Conservation (phyloP, 2,113 vertebrate species). For the Vimba vimba region DNA sequence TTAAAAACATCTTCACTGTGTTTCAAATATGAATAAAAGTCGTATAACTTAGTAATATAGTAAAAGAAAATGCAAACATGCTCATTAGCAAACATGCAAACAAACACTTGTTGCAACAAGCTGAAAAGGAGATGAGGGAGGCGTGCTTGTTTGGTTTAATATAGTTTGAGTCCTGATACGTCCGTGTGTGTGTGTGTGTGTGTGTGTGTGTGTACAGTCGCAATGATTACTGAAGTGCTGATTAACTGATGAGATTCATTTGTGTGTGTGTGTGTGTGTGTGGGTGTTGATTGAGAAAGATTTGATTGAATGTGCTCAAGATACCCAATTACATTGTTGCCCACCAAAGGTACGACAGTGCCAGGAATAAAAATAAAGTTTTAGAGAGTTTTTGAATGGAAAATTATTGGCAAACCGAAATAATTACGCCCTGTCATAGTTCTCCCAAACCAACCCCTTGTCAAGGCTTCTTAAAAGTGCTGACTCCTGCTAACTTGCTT, state of each 20-base stretch:
- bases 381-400: not conserved
- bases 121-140: not conserved
- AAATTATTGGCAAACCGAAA: not conserved
- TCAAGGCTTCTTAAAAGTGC: slow-evolving; percentile 9
- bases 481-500: not conserved
- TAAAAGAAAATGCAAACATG: not conserved
- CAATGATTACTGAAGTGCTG: slow-evolving; percentile 27
- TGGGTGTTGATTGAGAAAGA: not conserved
- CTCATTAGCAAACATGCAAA: slow-evolving; percentile 15
- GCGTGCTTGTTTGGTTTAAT: not conserved
- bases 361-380: slow-evolving; percentile 15
- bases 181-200: not conserved
- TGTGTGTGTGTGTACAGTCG: not conserved
- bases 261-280: not conserved
- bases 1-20: not conserved
- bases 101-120: not conserved
- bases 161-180: not conserved
- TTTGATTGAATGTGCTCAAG: slow-evolving; percentile 10
- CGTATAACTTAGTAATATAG: not conserved
- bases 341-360: not conserved
- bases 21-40: not conserved
- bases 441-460: not conserved
- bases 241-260: slow-evolving; percentile 21
- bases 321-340: slow-evolving; percentile 1
- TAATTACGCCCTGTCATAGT: not conserved